Conservation (phyloP, 1,140 invertebrate species). For the Melipona quadrifasciata region DNA sequence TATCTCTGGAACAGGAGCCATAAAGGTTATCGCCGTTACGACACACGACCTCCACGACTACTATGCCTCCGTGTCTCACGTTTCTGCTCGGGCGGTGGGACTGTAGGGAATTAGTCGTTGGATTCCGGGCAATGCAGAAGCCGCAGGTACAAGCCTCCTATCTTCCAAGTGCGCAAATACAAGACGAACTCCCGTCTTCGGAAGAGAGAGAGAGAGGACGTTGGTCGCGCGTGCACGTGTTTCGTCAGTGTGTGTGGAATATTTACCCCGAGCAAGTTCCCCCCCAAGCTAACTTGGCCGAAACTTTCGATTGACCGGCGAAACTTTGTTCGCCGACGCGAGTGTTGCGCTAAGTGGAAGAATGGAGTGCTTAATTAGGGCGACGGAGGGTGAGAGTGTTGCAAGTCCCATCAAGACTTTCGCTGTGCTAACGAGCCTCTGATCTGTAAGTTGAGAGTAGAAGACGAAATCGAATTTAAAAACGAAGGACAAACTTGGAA, state of each 20-base stretch:
- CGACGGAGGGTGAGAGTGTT: neutral
- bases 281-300: neutral
- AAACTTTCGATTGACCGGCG: constrained; percentile 47
- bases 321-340: constrained; percentile 12
- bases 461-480: no score
- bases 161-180: constrained; percentile 21
- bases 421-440: neutral
- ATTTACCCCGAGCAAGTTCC: constrained; percentile 32
- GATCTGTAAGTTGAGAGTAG: neutral
- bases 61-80: constrained; percentile 31
- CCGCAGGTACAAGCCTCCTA: constrained; percentile 18
- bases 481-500: no score
- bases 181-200: constrained; percentile 12
- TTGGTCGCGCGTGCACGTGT: neutral
- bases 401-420: neutral
- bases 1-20: constrained; percentile 68
- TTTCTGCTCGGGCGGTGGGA: constrained; percentile 27
- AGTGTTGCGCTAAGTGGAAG: neutral
- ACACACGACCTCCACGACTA: constrained; percentile 64
- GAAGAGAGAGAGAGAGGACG: neutral
- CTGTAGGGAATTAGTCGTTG: constrained; percentile 57
- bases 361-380: constrained; percentile 19
- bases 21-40: constrained; percentile 74
- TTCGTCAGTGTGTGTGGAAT: constrained; percentile 19
- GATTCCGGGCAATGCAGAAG: constrained; percentile 12